These are phyloP conservation scores for Battus philenor DNA, from an alignment of 1,140 invertebrate genomes.

Conservation along the genomic window DNA sequence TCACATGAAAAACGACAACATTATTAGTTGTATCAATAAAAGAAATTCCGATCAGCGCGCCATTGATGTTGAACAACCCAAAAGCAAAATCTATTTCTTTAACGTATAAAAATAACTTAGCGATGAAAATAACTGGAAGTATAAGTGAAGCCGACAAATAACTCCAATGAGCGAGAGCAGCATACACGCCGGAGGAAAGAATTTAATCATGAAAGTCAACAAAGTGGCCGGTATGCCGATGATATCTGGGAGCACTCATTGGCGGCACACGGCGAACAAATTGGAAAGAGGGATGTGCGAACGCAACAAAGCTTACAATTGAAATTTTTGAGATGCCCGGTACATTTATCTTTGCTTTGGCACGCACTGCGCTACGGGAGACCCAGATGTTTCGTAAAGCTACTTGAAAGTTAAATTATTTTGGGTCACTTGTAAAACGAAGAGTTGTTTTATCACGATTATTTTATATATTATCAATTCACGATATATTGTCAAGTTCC, in stretches of 20 bases:
- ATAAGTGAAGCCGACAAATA: constrained; percentile 35
- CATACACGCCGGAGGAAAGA: constrained; percentile 43
- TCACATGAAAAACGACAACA: not conserved
- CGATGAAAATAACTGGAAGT: constrained; percentile 32
- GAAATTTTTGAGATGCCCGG: constrained; percentile 69
- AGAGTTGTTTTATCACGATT: not conserved
- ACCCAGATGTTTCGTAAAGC: not conserved
- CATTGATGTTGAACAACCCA: not conserved
- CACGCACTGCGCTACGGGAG: constrained; percentile 57
- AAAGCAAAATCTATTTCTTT: constrained; percentile 4
- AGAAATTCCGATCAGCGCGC: not conserved
- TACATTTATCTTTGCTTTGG: constrained; percentile 64
- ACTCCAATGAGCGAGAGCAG: constrained; percentile 23
- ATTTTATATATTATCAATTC: too few relatives aligned
- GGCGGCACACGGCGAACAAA: constrained; percentile 60
- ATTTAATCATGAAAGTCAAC: constrained; percentile 66
- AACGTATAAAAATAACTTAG: constrained; percentile 21
- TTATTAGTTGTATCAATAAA: constrained; percentile 5
- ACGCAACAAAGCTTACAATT: constrained; percentile 65
- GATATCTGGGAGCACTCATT: constrained; percentile 58
- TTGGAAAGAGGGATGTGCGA: constrained; percentile 53
- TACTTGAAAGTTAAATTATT: not conserved
- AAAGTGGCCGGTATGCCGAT: constrained; percentile 53
- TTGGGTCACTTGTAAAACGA: not conserved
- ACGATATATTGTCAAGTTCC: too few relatives aligned